Evolutionary conservation across 2,888 invertebrate species (phyloP), one percentile per base, ranked within the genome.

Genomic region (Pristionchus fissidentatus): DNA sequence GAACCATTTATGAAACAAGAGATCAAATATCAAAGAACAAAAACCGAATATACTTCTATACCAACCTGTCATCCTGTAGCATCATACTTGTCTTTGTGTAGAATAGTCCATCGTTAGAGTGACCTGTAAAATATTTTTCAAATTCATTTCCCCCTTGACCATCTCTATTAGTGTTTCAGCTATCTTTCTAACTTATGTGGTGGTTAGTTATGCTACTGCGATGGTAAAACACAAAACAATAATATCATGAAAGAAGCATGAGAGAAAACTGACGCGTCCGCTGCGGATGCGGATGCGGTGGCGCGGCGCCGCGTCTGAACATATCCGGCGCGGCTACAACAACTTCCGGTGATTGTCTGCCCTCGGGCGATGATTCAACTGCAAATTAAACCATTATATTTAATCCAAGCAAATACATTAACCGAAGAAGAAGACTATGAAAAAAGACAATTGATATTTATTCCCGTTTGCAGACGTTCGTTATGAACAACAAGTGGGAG

Each of bases 31-130:
- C 70, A 70, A 41, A 70, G 41, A 41, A 5, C 70, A 41, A 70
- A 70, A 35, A n/a, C 43, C 70, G 43, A 70, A 70, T 22, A 26
- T n/a, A n/a, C n/a, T 70, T 26, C 38, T 13, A 3, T 38, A 70
- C 70, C 70, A 70, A 70, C 70, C 70, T 70, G 41, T 70, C 70
- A 15, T 70, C 70, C 43, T 70, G 70, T 41, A 70, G 70, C 70
- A 70, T 70, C 70, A 70, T 70, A 26, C 70, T 70, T n/a, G 41
- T 70, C n/a, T 43, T 70, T 41, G 70, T 70, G 70, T 70, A 70
- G 70, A 70, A 43, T 22, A 70, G 70, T n/a, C n/a, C n/a, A 1
- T 70, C 70, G 38, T 66, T 66, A 1, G 38, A 1, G 26, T 38
- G 70, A 10, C 70, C 70, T 70, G 43, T 4, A 70, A 70, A 22